Conservation (phyloP, 2,888 invertebrate genomes). For the Xestia xanthographa region DNA sequence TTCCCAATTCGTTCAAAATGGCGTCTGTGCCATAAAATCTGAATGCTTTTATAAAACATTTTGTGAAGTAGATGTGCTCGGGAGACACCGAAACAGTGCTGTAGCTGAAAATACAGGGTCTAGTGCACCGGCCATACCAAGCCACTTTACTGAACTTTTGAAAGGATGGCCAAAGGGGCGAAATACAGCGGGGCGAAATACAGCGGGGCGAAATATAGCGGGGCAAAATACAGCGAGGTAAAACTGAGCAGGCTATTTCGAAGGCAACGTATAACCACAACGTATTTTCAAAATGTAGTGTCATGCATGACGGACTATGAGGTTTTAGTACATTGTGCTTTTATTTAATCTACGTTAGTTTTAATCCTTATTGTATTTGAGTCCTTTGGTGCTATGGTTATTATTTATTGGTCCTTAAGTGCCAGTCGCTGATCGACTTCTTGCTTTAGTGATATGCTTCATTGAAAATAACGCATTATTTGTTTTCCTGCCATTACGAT, state of each 20-base stretch:
- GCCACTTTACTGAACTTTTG: conserved; percentile 74
- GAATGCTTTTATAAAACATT: conserved; percentile 62
- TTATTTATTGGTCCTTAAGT: not conserved
- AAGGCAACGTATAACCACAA: too few species aligned
- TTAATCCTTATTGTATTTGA: not conserved
- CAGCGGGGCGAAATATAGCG: conserved; percentile 50
- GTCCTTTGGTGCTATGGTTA: not conserved
- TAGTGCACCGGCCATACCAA: conserved; percentile 78
- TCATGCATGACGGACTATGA: not conserved
- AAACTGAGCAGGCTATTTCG: not conserved
- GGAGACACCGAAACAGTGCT: conserved; percentile 51
- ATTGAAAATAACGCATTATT: not conserved
- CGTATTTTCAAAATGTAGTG: not conserved
- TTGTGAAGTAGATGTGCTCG: conserved; percentile 45
- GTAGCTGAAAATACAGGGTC: conserved; percentile 58
- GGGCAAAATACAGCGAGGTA: conserved; percentile 3
- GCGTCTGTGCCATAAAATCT: conserved; percentile 52
- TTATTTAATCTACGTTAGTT: not conserved
- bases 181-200: conserved; percentile 46
- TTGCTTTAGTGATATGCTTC: not conserved
- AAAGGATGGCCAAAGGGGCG: conserved; percentile 56
- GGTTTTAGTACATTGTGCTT: not conserved
- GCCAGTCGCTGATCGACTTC: too few species aligned
- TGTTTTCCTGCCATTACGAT: not conserved
- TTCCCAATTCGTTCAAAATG: conserved; percentile 55